Conservation (phyloP, 2,797 vertebrate species). For the Artibeus lituratus region DNA sequence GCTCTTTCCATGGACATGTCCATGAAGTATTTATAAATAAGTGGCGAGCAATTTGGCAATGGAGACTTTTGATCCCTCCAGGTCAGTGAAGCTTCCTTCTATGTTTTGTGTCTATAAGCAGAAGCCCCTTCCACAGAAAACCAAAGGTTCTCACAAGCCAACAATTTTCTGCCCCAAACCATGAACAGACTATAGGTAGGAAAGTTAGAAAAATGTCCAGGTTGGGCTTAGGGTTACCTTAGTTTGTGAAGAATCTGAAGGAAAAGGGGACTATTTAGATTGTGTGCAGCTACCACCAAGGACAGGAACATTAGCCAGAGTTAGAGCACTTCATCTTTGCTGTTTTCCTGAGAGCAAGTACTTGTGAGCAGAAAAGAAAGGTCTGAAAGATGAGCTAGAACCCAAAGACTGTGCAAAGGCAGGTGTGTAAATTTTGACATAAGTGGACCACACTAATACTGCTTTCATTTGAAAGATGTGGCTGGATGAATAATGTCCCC, state of each 20-base stretch:
- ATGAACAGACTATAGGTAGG: too few species aligned
- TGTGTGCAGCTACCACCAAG: not conserved
- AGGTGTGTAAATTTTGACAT: not conserved
- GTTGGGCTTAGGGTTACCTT: not conserved
- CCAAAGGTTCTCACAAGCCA: not conserved
- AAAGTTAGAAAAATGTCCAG: not conserved
- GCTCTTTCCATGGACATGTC: too few species aligned
- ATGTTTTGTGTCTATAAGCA: not conserved
- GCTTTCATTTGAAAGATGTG: not conserved
- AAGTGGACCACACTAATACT: fast-evolving
- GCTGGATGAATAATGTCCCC: not conserved
- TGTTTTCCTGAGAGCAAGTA: not conserved
- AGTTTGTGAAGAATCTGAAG: not conserved
- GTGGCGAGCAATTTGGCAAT: not conserved
- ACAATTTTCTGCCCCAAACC: not conserved
- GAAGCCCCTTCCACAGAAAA: not conserved
- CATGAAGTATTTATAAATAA: not conserved
- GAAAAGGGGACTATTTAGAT: too few species aligned
- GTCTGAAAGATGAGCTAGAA: not conserved
- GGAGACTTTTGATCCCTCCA: not conserved
- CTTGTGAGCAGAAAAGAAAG: not conserved
- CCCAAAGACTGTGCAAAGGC: not conserved
- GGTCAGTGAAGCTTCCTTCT: not conserved
- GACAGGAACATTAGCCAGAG: too few species aligned
- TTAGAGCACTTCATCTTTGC: not conserved